A percentile compares a stretch with the other conserved stretches of the same genome.
These are phyloP conservation scores for Meteorus cinctellus DNA, from an alignment of 2,888 invertebrate species.

Conservation along the genomic window DNA sequence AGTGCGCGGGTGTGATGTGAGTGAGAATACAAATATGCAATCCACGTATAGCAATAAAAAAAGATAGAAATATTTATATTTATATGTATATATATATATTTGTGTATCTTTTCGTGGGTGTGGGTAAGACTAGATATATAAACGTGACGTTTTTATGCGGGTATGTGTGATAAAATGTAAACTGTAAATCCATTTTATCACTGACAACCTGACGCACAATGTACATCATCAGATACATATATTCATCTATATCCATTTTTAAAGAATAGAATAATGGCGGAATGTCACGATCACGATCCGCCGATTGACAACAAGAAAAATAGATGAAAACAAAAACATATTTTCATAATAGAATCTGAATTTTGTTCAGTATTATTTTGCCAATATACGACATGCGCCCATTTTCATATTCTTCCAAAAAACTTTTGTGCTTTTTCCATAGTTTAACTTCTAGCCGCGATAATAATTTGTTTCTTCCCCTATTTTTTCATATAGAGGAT, in stretches of 20 bases:
- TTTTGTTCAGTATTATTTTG: too few relatives aligned
- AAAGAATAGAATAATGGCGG: not conserved
- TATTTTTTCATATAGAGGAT: too few relatives aligned
- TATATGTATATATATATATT: not conserved
- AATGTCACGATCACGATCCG: too few relatives aligned
- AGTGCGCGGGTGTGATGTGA: not conserved
- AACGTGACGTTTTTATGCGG: not conserved
- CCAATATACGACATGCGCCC: too few relatives aligned
- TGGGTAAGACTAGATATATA: not conserved
- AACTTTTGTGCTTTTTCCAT: too few relatives aligned
- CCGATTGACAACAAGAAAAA: too few relatives aligned
- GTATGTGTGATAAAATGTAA: not conserved
- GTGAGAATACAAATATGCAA: not conserved
- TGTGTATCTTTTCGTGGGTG: not conserved
- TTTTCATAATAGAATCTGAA: too few relatives aligned
- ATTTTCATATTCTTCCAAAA: too few relatives aligned
- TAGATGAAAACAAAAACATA: too few relatives aligned
- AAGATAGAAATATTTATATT: not conserved
- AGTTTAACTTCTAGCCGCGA: too few relatives aligned
- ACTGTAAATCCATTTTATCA: not conserved
- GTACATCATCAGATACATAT: not conserved
- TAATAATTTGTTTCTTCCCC: too few relatives aligned
- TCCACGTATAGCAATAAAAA: not conserved
- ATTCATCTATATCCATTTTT: constrained; percentile 32
- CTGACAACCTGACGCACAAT: constrained; percentile 2